Evolutionary conservation across 2,797 vertebrate species (phyloP).

Genomic region (Pseudochirops corinnae): DNA sequence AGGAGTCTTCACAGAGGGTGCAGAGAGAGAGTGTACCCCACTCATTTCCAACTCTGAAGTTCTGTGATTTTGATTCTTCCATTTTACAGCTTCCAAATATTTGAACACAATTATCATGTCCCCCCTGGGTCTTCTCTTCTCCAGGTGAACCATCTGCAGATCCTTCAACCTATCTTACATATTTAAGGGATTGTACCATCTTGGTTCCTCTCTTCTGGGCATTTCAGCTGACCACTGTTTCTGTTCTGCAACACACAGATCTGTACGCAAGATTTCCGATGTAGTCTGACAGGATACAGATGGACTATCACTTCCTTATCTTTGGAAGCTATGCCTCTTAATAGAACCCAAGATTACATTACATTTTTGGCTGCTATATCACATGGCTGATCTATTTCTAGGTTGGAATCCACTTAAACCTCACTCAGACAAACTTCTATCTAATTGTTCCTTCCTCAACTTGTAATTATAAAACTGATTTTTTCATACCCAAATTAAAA

Average conservation of each 20-base stretch:
- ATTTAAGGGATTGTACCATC: not conserved
- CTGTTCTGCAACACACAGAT: not conserved
- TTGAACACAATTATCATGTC: not conserved
- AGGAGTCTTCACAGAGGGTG: no score
- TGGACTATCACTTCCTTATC: not conserved
- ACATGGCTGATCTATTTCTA: not conserved
- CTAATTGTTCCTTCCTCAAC: not conserved
- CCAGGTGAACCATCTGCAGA: not conserved
- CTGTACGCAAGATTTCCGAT: not conserved
- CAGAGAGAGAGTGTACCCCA: no score
- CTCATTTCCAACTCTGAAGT: not conserved
- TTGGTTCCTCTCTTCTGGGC: not conserved
- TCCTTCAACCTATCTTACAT: not conserved
- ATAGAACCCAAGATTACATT: not conserved
- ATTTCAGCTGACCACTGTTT: not conserved
- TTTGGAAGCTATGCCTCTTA: not conserved
- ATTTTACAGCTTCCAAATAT: not conserved
- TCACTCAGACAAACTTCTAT: not conserved
- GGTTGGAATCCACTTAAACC: not conserved
- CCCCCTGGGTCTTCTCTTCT: not conserved
- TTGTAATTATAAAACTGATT: not conserved
- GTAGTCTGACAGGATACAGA: not conserved
- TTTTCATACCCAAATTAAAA: not conserved
- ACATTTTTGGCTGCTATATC: not conserved
- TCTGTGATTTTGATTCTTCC: not conserved